phyloP scores from a whole-genome alignment of 2,113 vertebrate genomes.

The Elachura formosa region DNA sequence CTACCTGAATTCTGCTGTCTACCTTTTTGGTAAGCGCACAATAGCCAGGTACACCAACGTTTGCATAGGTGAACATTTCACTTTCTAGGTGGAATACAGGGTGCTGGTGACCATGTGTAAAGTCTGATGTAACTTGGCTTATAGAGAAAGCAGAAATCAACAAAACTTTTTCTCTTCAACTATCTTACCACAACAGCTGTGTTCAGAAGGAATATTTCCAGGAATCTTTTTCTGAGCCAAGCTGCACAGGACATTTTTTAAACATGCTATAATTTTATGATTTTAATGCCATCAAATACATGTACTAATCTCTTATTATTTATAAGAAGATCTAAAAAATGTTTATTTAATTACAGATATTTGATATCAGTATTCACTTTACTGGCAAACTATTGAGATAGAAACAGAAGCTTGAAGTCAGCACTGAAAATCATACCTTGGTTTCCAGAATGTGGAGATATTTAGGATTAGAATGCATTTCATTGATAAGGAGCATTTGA shows the following conservation, averaged over 20 bases:
- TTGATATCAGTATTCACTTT: neutral
- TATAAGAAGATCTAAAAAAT: neutral
- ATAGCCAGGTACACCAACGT: neutral
- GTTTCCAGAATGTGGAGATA: neutral
- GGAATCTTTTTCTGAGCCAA: neutral
- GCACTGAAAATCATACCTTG: neutral
- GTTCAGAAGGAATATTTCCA: neutral
- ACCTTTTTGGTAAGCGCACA: neutral
- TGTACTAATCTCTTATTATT: neutral
- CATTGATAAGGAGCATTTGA: neutral
- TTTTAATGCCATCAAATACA: neutral
- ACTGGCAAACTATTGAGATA: neutral
- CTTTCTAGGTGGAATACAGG: neutral
- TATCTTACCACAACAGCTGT: neutral
- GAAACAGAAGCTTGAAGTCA: neutral
- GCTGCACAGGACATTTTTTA: neutral
- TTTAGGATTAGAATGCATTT: neutral
- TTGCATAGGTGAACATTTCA: neutral
- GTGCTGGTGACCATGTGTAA: neutral
- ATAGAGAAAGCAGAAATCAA: neutral
- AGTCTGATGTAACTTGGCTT: neutral
- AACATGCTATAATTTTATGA: neutral
- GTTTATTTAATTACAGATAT: neutral
- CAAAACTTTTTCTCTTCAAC: neutral
- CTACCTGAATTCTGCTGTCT: neutral